Conservation (phyloP, 2,113 vertebrate genomes). For the Charina bottae region DNA sequence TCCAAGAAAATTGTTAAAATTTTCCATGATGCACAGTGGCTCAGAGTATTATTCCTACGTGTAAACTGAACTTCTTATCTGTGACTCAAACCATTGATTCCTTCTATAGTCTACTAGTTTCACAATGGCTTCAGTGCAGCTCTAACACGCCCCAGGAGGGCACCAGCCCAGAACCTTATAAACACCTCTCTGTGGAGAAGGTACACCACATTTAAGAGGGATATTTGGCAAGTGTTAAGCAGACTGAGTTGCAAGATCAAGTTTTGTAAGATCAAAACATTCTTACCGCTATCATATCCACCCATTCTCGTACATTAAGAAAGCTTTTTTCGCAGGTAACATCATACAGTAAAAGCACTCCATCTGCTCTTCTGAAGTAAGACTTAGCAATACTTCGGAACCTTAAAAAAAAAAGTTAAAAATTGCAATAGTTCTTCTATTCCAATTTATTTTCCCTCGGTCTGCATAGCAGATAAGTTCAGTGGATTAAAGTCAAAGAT, state of each 20-base stretch:
- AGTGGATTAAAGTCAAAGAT: background rate
- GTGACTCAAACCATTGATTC: background rate
- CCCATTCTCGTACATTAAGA: conserved; percentile 92
- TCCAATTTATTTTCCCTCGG: background rate
- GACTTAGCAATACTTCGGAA: conserved; percentile 97
- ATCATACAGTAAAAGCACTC: conserved; percentile 91
- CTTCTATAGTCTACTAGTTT: background rate
- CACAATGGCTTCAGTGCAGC: background rate
- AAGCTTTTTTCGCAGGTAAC: conserved; percentile 93
- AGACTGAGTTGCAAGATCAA: background rate
- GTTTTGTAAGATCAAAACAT: background rate
- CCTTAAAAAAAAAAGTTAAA: conserved; percentile 66
- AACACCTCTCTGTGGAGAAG: background rate
- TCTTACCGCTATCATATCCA: conserved; percentile 93
- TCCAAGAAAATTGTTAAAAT: background rate
- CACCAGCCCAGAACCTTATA: background rate
- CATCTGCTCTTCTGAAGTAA: conserved; percentile 94
- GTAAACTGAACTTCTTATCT: background rate
- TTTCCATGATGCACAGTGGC: background rate
- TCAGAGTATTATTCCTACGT: background rate
- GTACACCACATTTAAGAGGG: background rate
- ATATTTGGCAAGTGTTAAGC: background rate
- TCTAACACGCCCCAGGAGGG: too few relatives aligned
- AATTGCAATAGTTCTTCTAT: background rate
- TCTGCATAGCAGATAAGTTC: background rate